Conservation (phyloP, 2,113 vertebrate genomes). For the Coregonus clupeaformis region DNA sequence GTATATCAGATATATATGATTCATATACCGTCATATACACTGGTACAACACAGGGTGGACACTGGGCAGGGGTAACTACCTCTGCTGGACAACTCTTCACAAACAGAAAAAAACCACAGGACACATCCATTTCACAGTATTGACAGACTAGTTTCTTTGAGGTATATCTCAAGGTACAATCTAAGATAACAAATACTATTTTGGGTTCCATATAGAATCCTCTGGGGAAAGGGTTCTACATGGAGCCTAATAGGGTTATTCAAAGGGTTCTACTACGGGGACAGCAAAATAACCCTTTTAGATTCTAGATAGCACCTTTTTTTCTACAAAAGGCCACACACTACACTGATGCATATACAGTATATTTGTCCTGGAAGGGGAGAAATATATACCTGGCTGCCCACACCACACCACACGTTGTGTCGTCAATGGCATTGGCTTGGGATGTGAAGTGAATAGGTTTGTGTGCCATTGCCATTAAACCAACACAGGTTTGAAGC, state of each 20-base stretch:
- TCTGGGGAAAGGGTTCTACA: no score
- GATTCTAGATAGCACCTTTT: no score
- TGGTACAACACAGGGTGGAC: background rate
- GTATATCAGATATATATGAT: conserved; percentile 2
- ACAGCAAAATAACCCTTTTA: no score
- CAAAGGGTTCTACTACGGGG: no score
- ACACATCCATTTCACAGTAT: conserved; percentile 37
- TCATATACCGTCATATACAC: background rate
- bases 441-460: background rate
- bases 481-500: conserved; percentile 18
- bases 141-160: background rate
- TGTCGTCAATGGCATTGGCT: background rate
- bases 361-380: no score
- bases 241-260: no score
- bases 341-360: no score
- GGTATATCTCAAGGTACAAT: background rate
- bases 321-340: no score
- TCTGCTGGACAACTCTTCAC: conserved; percentile 65
- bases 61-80: conserved; percentile 24
- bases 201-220: no score
- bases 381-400: conserved; percentile 47
- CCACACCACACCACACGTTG: conserved; percentile 15
- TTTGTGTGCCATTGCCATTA: conserved; percentile 34
- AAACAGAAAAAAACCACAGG: conserved; percentile 13
- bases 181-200: background rate